Evolutionary conservation across 2,113 vertebrate species (phyloP).

Genomic region (Fulmarus glacialis): DNA sequence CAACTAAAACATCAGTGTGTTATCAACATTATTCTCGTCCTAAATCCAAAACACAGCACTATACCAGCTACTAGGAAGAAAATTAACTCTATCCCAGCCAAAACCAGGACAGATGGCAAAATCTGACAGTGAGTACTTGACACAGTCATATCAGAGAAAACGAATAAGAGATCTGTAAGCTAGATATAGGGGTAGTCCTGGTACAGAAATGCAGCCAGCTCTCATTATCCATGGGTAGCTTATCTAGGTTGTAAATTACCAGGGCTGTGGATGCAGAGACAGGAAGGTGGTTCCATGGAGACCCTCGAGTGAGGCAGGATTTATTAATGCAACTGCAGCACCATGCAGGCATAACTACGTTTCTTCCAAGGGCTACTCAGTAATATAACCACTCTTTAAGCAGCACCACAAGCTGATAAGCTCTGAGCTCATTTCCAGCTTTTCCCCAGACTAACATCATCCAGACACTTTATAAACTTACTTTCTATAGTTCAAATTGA

Average conservation of each 20-base stretch:
- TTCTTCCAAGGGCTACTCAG: not conserved
- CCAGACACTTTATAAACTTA: not conserved
- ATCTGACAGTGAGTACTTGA: not conserved
- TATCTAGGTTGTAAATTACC: not conserved
- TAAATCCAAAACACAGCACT: no score
- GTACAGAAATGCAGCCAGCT: not conserved
- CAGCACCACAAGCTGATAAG: not conserved
- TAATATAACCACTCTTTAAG: not conserved
- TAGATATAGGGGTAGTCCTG: not conserved
- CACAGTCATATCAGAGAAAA: not conserved
- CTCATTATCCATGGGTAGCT: not conserved
- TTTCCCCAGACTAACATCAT: not conserved
- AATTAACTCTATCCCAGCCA: no score
- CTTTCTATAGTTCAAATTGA: not conserved
- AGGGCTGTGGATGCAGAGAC: not conserved
- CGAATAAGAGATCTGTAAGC: not conserved
- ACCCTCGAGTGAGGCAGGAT: not conserved
- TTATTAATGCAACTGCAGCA: not conserved
- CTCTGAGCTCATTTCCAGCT: not conserved
- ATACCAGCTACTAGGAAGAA: no score
- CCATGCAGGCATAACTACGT: not conserved
- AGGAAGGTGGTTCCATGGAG: not conserved
- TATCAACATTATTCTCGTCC: no score
- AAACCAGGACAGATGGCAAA: not conserved
- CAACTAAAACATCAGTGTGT: no score